Conservation (phyloP, 2,797 vertebrate genomes). For the Momotus momota region DNA sequence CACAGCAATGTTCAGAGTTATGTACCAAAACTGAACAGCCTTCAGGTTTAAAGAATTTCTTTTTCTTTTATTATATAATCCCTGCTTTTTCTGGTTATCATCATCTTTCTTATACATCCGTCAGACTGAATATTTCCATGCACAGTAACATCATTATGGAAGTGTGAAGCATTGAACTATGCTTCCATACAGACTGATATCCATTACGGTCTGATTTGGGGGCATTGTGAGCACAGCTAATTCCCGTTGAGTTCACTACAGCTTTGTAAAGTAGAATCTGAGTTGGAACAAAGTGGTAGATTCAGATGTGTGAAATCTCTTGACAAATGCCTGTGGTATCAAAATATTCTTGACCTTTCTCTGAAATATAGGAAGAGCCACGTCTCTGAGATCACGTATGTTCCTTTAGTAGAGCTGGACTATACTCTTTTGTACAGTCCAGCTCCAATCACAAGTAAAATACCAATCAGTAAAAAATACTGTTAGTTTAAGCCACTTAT, state of each 20-base stretch:
- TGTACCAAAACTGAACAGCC: neutral
- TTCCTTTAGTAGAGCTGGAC: neutral
- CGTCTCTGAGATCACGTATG: rapidly evolving
- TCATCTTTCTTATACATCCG: neutral
- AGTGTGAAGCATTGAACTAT: neutral
- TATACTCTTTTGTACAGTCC: neutral
- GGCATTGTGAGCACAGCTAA: neutral
- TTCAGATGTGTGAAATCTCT: neutral
- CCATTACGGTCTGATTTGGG: neutral
- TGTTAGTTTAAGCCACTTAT: neutral
- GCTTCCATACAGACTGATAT: neutral
- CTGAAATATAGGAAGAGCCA: neutral
- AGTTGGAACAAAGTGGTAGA: neutral
- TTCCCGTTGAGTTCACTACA: neutral
- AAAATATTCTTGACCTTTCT: neutral
- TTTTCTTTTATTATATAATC: neutral
- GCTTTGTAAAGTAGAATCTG: neutral
- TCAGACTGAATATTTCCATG: neutral
- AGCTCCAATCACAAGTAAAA: neutral
- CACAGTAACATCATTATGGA: neutral
- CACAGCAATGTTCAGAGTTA: neutral
- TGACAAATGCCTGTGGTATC: neutral
- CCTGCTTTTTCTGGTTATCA: neutral
- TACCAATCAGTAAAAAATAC: neutral
- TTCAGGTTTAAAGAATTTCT: neutral